A percentile compares a stretch with the other conserved stretches of the same genome.
Evolutionary conservation across 1,140 invertebrate species (phyloP).

Genomic region (Antheraea pernyi): DNA sequence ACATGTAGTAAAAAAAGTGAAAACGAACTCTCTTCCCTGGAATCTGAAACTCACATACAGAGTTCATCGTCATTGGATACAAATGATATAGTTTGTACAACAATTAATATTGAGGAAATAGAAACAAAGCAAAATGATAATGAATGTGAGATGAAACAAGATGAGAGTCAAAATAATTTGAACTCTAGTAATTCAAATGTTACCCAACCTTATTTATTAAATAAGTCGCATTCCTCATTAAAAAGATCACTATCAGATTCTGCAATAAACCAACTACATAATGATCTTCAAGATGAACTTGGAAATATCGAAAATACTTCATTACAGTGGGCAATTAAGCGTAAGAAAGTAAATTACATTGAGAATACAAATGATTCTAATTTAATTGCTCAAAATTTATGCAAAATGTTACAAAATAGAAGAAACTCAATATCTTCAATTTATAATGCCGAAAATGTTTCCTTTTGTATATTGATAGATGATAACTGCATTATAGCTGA

Average conservation of each 20-base stretch:
- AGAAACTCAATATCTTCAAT: slow-evolving; percentile 62
- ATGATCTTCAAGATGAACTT: slow-evolving; percentile 21
- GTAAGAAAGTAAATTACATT: slow-evolving; percentile 36
- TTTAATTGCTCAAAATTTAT: slow-evolving; percentile 42
- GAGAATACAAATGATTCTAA: slow-evolving; percentile 34
- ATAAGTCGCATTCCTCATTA: slow-evolving; percentile 17
- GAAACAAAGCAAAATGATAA: background rate
- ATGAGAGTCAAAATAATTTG: background rate
- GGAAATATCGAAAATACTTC: slow-evolving; percentile 24
- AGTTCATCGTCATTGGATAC: background rate
- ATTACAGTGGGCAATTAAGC: slow-evolving; percentile 37
- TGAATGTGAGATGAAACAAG: background rate
- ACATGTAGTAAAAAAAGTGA: background rate
- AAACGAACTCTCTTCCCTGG: background rate
- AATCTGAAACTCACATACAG: background rate
- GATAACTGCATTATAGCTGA: slow-evolving; percentile 58
- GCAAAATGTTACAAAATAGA: slow-evolving; percentile 54
- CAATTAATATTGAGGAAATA: background rate
- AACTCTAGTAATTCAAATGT: background rate
- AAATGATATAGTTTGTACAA: background rate
- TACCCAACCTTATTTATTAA: slow-evolving; percentile 5
- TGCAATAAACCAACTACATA: slow-evolving; percentile 40
- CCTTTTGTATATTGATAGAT: slow-evolving; percentile 65
- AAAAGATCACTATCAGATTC: slow-evolving; percentile 70
- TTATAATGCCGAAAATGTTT: slow-evolving; percentile 61